Evolutionary conservation across 2,888 invertebrate genomes (phyloP), one percentile per base, ranked within the genome.

Genomic region (Drosophila bunnanda): DNA sequence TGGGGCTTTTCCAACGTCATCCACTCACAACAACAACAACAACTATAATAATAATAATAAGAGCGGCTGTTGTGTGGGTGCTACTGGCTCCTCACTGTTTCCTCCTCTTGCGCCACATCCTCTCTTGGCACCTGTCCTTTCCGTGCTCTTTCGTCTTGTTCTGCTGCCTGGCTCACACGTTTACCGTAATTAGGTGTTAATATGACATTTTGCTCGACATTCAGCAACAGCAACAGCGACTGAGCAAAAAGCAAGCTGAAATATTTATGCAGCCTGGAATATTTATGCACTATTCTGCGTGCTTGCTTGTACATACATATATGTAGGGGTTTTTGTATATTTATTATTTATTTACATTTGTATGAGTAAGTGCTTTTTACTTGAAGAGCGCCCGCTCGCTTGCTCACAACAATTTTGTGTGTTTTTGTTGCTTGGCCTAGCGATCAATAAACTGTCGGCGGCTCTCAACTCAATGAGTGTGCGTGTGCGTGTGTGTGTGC

Each of bases 371-470:
- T 67, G 68, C 68, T 54, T 54, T 66, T 54, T 56, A 56, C 59
- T 60, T 56, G 59, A 57, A 60, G 59, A 60, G 59, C 57, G 57
- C 57, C 32, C 67, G 10, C 66, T 38, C 32, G 15, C 59, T 38
- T 17, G 25, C 65, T 50, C 65, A 52, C 52, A 44, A 52, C 20
- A 39, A 48, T 50, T 46, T 59, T 55, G 22, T 62, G 25, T 57
- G 32, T 50, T 50, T 30, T 61, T 46, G 53, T 50, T 50, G 50
- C 59, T 46, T 55, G 61, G 61, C 76, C 52, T 54, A 74, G 74
- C 82, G 86, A 86, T 84, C 83, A 82, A 84, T 84, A 79, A 85
- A 78, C 71, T 84, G 88, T 76, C 53, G 65, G 41, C 48, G 77
- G 28, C 53, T 28, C 62, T 64, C 65, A 64, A 66, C 73, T 68